Percentiles rank a stretch among this genome's conserved stretches.
Conservation (phyloP, 2,113 vertebrate species). For the Pampusana beccarii region DNA sequence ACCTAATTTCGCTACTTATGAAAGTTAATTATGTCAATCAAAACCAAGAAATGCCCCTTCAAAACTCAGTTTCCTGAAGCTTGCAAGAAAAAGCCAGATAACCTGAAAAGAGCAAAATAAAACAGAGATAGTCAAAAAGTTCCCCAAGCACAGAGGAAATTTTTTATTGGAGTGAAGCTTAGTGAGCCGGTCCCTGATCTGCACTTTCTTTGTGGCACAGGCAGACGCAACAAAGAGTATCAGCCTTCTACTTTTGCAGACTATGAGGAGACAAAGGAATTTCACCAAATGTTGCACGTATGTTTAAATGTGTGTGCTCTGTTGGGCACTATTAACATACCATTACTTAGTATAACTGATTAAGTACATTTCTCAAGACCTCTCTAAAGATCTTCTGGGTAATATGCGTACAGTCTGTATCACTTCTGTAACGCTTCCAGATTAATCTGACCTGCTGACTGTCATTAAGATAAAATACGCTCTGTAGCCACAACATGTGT, state of each 20-base stretch:
- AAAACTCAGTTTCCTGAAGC: not conserved
- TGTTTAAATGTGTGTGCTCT: not conserved
- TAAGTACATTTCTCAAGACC: not conserved
- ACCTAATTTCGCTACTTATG: not conserved
- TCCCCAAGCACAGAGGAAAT: not conserved
- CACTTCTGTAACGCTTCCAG: not conserved
- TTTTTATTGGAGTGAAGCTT: not conserved
- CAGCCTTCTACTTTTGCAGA: not conserved
- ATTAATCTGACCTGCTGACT: not conserved
- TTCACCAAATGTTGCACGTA: not conserved
- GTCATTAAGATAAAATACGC: not conserved
- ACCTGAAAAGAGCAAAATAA: not conserved
- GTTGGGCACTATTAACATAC: not conserved
- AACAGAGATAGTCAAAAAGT: not conserved
- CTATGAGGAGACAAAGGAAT: not conserved
- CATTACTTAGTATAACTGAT: not conserved
- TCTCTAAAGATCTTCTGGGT: not conserved
- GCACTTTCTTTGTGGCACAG: not conserved
- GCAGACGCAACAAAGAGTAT: not conserved
- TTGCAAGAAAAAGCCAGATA: not conserved
- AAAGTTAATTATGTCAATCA: not conserved
- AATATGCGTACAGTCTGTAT: not conserved
- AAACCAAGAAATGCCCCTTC: not conserved
- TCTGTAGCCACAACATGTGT: not conserved
- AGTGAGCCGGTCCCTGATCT: not conserved